Conservation (phyloP, 2,113 vertebrate species). For the Corythaixoides concolor region DNA sequence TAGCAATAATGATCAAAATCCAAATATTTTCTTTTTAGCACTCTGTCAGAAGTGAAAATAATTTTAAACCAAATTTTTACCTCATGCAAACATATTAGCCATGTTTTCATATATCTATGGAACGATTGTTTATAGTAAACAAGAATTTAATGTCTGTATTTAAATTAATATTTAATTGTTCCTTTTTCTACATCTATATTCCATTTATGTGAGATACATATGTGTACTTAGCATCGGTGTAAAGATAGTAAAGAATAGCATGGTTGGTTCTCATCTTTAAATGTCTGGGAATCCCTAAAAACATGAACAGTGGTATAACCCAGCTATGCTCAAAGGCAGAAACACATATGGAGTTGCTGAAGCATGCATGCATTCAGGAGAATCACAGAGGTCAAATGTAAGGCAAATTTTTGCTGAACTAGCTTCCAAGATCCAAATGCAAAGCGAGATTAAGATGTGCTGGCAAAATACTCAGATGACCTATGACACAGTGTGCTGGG, state of each 20-base stretch:
- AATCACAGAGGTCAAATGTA: background rate
- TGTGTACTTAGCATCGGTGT: background rate
- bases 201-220: background rate
- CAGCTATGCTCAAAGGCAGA: background rate
- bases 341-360: background rate
- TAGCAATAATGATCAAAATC: background rate
- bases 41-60: background rate
- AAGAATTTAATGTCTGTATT: background rate
- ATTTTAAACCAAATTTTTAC: background rate
- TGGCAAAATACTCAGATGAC: background rate
- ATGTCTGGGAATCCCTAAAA: background rate
- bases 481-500: background rate
- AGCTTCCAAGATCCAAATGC: background rate
- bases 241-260: background rate
- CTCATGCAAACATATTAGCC: background rate
- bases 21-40: background rate
- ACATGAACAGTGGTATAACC: background rate
- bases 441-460: background rate
- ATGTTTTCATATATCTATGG: background rate
- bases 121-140: background rate
- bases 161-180: background rate
- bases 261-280: background rate
- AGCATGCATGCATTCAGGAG: background rate
- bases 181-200: background rate
- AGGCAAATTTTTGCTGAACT: background rate